Evolutionary conservation across 53 echinoderm and acorn worm genomes (phyloP), one percentile per base, ranked within the genome.

Genomic region (Actinopyga echinites): DNA sequence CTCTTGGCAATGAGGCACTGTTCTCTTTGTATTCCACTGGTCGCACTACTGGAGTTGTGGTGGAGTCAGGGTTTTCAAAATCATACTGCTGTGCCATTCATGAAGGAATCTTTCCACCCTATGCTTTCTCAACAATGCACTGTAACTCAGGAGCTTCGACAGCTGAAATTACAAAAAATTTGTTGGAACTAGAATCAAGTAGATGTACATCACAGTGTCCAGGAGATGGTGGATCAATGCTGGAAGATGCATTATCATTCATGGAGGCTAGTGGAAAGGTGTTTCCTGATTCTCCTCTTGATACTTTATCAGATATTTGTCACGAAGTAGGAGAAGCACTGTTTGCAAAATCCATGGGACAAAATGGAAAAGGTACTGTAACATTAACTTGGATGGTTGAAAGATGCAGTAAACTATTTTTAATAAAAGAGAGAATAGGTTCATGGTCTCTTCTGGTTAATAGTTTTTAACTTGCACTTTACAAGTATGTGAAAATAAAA

Each of bases 11-110:
- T 89, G 87, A 92, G 37, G 83, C 80, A 23, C 17, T 86, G 44
- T 54, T 92, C 79, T 83, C 92, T 5, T 75, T 92, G 38, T 89
- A 92, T 36, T 86, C 92, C n/a, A 54, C 77, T 25, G 92, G 92
- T 66, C 65, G 83, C 19, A 30, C 87, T 38, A 73, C 86, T 55
- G 92, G 92, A 23, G 65, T 92, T 30, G 89, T 92, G 56, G 38
- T 92, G 35, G 59, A 86, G 33, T 92, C 92, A 30, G 86, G 92
- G 38, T 80, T 83, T 42, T 26, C 74, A 9, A 65, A 69, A 10
- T 68, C 89, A 23, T 61, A 63, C 25, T 65, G 83, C 20, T 86
- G 85, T 43, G 73, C 92, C 8, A 69, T 86, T 17, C 89, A 89
- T 57, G 92, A 92, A 42, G 92, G 92, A 13, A 86, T 89, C 84